Evolutionary conservation across 1,140 invertebrate species (phyloP), one percentile per base, ranked within the genome.

Genomic region (Lordiphosa stackelbergi): DNA sequence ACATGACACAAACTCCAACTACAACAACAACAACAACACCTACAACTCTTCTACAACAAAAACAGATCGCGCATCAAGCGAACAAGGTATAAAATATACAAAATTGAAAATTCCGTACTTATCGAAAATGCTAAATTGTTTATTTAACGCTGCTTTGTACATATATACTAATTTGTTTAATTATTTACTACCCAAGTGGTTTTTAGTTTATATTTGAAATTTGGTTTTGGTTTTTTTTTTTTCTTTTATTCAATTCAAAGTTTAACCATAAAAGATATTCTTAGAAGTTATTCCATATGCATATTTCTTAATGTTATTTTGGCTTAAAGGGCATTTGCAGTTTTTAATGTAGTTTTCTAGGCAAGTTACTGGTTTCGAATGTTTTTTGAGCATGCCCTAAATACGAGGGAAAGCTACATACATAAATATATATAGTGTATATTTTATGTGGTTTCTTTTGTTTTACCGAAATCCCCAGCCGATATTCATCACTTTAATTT

Each of bases 31-130:
- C 71, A 70, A 64, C 69, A 74, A 70, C 53, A 72, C 19, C 19
- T 19, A 19, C 19, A 19, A 19, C 53, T 69, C 43, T 31, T 5
- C 28, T 31, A 31, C 48, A 69, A 74, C 41, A 71, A 69, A 68
- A 73, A 81, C 63, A 87, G 86, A 87, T 86, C 69, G 79, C 81
- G 73, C 86, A 87, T 75, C 86, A 86, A 86, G 74, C 84, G 69
- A 87, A 86, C 69, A 87, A 87, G 86, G 86, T 87, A 87, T 85
- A 69, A 69, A 72, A 68, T 54, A 47, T 37, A 68, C 41, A 60
- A 70, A 68, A 72, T 43, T 83, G 61, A 54, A 53, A 77, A 74
- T 83, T 73, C 6, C 38, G 43, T 48, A 55, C 52, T 66, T 51
- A 56, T 70, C 74, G 7, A 31, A 75, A 75, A 46, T 70, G 57